Conservation (phyloP, 2,888 invertebrate species). For the Drosophila parthenogenetica region DNA sequence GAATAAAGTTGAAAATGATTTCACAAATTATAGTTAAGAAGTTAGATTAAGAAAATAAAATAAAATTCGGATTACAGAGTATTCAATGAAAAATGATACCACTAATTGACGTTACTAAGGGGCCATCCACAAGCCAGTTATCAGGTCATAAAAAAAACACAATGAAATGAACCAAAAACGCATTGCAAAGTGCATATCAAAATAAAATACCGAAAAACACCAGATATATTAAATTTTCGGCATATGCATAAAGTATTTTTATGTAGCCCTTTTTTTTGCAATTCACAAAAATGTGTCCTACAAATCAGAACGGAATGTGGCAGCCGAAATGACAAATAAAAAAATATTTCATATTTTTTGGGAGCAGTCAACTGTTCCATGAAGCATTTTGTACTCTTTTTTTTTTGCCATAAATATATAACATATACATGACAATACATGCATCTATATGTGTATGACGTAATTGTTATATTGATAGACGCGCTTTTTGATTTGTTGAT, state of each 20-base stretch:
- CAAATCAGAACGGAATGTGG: slow-evolving; percentile 26
- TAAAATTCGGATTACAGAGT: background rate
- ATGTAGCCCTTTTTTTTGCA: slow-evolving; percentile 5
- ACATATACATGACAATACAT: slow-evolving; percentile 2
- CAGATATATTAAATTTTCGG: slow-evolving; percentile 36
- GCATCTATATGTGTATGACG: slow-evolving; percentile 6
- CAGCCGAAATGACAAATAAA: slow-evolving; percentile 10
- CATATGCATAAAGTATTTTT: slow-evolving; percentile 30
- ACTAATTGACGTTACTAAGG: slow-evolving; percentile 57
- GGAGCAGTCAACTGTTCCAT: slow-evolving; percentile 45
- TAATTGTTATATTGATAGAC: slow-evolving; percentile 60
- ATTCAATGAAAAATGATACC: slow-evolving; percentile 37
- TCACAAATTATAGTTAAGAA: too few relatives aligned
- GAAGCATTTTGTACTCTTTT: slow-evolving; percentile 29
- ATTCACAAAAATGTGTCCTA: slow-evolving; percentile 25
- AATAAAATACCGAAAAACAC: slow-evolving; percentile 17
- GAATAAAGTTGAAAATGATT: too few relatives aligned
- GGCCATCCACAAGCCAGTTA: slow-evolving; percentile 49
- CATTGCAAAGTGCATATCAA: slow-evolving; percentile 50
- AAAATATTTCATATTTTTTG: slow-evolving; percentile 43
- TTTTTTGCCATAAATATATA: slow-evolving; percentile 8
- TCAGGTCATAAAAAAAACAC: slow-evolving; percentile 43
- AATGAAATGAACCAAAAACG: slow-evolving; percentile 31
- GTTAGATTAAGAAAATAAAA: background rate
- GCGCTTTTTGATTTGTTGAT: slow-evolving; percentile 69